Percentiles rank a stretch among this genome's conserved stretches.
Conservation (phyloP, 23 tunicate species). For the Ciona savignyi region DNA sequence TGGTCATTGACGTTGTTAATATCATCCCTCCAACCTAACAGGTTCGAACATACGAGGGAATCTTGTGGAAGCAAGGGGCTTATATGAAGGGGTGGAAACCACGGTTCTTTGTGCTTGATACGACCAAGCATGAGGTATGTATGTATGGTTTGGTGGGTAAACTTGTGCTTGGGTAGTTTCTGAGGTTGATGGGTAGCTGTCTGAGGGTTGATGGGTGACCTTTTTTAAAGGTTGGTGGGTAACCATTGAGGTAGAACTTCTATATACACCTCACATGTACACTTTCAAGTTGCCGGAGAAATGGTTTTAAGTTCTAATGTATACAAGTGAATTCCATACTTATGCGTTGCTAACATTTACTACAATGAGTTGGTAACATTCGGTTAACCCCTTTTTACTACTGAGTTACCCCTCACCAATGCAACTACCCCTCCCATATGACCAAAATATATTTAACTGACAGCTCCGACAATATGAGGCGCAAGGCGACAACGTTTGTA, state of each 20-base stretch:
- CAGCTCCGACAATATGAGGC: conserved; percentile 82
- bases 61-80: conserved; percentile 84
- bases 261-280: too few relatives aligned
- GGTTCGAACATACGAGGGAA: conserved; percentile 80
- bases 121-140: conserved; percentile 80
- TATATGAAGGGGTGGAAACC: conserved; percentile 73
- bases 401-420: too few relatives aligned
- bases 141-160: background rate
- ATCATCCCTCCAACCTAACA: conserved; percentile 18
- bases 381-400: too few relatives aligned
- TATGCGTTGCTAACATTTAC: too few relatives aligned
- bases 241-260: background rate
- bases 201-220: background rate
- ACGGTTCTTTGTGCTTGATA: conserved; percentile 78
- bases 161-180: background rate
- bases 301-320: too few relatives aligned
- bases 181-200: background rate
- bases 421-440: too few relatives aligned
- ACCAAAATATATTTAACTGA: too few relatives aligned
- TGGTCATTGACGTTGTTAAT: background rate
- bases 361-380: too few relatives aligned
- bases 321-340: too few relatives aligned
- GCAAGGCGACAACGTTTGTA: conserved; percentile 37
- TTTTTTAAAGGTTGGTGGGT: too few relatives aligned
- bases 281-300: too few relatives aligned